Base-by-base conservation (phyloP, 2,797 vertebrate genomes). In the Cygnus olor region DNA sequence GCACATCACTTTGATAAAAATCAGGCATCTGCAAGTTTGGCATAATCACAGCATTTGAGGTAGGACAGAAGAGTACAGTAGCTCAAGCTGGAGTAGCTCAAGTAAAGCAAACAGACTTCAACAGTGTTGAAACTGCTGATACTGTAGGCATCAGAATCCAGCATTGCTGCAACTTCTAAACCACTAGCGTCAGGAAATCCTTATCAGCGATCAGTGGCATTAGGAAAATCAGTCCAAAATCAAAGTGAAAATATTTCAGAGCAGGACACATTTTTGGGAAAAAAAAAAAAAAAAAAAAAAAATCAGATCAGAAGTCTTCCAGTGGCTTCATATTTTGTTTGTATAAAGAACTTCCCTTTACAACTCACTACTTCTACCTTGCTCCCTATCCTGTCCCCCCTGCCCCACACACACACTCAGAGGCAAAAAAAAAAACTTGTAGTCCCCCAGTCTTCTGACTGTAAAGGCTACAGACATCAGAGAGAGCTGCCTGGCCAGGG, bases 1-100 rank as follows among this genome's bases (percentile, higher is more conserved):
- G 34, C 42, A 44, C 72, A 73, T 58, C 71, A 80, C 63, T 71
- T 90, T 54, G 49, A 80, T 73, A 63, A 72, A 86, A 91, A 49
- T 49, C 11, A 76, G 34, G 18, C 28, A 57, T 22, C 40, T 30
- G 9, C 27, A 77, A 47, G 71, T 72, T 93, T 92, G 72, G 64
- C 53, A 21, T 70, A 92, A 73, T 53, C 54, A 28, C 51, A 53
- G 51, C 51, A 11, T 72, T 27, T 56, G 58, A 10, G 1, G 77
- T 20, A 2, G 0, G 71, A 42, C n/a, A 64, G 64, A 76, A 44
- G 0, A 0, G 49, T 2, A 34, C 34, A 28, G 66, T 5, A 47
- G 10, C 53, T 92, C 63, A 3, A 12, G 54, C 49, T 78, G 72
- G 65, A 76, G 65, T 1, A 57, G 14, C 24, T 49, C n/a, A 17